Conservation (phyloP, 2,797 vertebrate species). For the Apogon hyalosoma region DNA sequence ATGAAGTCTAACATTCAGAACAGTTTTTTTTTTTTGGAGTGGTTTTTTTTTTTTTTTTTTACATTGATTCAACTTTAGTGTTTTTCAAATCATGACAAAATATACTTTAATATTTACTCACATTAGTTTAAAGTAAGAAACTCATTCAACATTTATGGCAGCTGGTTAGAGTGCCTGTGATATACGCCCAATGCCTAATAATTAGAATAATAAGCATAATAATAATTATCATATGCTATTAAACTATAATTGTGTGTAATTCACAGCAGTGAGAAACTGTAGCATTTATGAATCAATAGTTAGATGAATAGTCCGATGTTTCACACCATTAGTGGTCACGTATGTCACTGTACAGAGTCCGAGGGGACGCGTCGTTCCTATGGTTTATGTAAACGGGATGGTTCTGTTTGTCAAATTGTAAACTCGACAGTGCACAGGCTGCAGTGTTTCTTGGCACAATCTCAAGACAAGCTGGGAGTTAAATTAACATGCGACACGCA, state of each 20-base stretch:
- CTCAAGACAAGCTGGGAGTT: conserved; percentile 4
- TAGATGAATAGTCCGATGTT: neutral
- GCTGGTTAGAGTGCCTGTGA: neutral
- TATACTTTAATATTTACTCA: neutral
- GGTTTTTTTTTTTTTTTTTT: neutral
- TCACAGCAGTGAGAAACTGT: conserved; percentile 16
- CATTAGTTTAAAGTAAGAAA: neutral
- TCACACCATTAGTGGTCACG: neutral
- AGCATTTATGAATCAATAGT: neutral
- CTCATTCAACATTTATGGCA: conserved; percentile 6
- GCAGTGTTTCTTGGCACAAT: neutral
- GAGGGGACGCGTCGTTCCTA: neutral
- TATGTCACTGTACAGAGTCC: conserved; percentile 6
- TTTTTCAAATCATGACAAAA: neutral
- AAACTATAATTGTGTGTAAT: neutral
- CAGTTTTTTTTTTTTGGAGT: conserved; percentile 8
- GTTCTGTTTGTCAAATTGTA: conserved; percentile 15
- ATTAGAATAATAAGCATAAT: no score
- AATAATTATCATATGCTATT: no score
- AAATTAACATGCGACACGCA: conserved; percentile 8
- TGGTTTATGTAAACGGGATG: conserved; percentile 10
- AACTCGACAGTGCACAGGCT: conserved; percentile 3
- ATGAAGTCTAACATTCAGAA: conserved; percentile 79
- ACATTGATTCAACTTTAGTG: neutral
- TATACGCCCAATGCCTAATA: no score